Conservation (phyloP, 2,797 vertebrate genomes). For the Amazona ochrocephala region DNA sequence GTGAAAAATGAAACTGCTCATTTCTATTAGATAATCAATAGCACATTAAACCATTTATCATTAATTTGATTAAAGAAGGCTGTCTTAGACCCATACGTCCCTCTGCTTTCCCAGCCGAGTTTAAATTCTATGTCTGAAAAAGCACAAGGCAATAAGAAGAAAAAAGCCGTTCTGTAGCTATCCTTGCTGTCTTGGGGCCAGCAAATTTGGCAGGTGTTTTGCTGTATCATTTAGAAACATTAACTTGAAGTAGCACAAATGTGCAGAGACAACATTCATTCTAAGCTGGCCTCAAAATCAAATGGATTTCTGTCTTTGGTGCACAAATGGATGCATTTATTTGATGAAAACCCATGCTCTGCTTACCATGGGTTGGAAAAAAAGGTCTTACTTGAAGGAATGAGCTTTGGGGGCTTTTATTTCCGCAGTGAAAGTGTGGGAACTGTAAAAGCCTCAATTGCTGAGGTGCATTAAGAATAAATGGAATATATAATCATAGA, state of each 20-base stretch:
- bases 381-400: background rate
- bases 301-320: accelerated
- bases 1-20: constrained; percentile 73
- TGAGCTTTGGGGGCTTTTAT: background rate
- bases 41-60: constrained; percentile 73
- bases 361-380: background rate
- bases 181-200: background rate
- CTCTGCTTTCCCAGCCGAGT: background rate
- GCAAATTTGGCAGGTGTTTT: background rate
- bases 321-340: background rate
- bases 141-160: background rate
- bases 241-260: background rate
- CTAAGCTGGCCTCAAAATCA: background rate
- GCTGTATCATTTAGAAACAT: background rate
- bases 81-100: background rate
- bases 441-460: background rate
- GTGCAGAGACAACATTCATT: background rate
- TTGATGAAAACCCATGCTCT: background rate
- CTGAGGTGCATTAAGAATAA: background rate
- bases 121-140: constrained; percentile 43
- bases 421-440: background rate
- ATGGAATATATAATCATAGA: background rate
- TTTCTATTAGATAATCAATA: constrained; percentile 78
- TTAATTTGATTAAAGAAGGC: constrained; percentile 70
- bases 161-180: background rate